Evolutionary conservation across 1,140 invertebrate species (phyloP).

Genomic region (Apis laboriosa): DNA sequence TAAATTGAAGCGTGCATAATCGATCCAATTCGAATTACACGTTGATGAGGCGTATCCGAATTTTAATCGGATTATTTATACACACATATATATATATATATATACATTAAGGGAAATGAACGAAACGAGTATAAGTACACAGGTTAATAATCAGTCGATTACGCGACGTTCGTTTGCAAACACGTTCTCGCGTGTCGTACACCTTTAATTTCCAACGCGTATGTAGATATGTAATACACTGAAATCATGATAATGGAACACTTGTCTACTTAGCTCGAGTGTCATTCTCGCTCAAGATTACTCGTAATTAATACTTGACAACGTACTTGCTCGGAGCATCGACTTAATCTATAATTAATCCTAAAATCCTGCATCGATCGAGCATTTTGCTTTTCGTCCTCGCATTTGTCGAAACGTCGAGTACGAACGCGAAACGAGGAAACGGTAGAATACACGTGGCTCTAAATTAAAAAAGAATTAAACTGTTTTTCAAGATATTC

Average conservation of each 20-base stretch:
- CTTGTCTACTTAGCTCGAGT: constrained; percentile 4
- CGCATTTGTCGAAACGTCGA: background rate
- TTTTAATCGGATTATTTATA: background rate
- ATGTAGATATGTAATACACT: background rate
- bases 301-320: constrained; percentile 22
- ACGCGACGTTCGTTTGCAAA: constrained; percentile 1
- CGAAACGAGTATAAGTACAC: background rate
- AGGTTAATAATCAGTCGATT: background rate
- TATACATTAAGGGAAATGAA: background rate
- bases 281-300: background rate
- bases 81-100: no score
- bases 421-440: background rate
- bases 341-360: background rate
- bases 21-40: no score
- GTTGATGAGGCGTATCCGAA: background rate
- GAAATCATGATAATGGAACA: constrained; percentile 8
- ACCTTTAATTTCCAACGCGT: background rate
- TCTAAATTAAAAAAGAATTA: background rate
- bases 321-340: background rate
- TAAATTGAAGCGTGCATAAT: no score
- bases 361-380: background rate
- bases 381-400: background rate
- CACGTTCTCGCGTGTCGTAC: background rate
- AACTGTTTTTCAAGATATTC: background rate
- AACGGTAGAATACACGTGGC: background rate